Conservation (phyloP, 2,888 invertebrate genomes). For the Nemapogon koenigi region DNA sequence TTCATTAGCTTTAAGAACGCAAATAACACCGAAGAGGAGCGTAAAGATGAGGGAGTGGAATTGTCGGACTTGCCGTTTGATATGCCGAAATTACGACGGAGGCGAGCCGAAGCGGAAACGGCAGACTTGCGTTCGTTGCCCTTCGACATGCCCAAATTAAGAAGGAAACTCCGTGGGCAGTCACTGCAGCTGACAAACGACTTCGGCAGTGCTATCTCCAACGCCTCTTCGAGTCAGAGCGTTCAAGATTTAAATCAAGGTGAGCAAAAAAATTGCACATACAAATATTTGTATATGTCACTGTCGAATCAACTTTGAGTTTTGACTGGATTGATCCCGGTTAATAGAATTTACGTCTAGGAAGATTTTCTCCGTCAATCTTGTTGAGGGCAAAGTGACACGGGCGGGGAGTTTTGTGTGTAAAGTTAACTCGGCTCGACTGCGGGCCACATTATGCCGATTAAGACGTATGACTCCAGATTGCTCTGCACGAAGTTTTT, state of each 20-base stretch:
- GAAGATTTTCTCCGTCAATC: conserved; percentile 37
- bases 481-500: conserved; percentile 38
- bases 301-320: conserved; percentile 1
- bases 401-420: background rate
- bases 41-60: conserved; percentile 68
- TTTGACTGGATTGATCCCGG: conserved; percentile 7
- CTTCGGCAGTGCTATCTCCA: conserved; percentile 76
- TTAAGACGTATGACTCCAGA: conserved; percentile 57
- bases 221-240: conserved; percentile 83
- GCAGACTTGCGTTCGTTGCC: conserved; percentile 84
- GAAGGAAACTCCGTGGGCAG: conserved; percentile 74
- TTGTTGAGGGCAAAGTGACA: conserved; percentile 21
- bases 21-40: conserved; percentile 53
- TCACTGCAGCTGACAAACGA: conserved; percentile 65
- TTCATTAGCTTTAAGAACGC: conserved; percentile 67
- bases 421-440: conserved; percentile 44
- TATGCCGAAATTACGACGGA: conserved; percentile 84
- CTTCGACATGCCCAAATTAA: conserved; percentile 90
- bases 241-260: conserved; percentile 77
- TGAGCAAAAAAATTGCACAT: too few relatives aligned
- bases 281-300: conserved; percentile 6
- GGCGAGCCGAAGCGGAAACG: conserved; percentile 73
- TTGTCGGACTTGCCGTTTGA: conserved; percentile 85
- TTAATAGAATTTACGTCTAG: conserved; percentile 21
- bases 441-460: conserved; percentile 53